These are phyloP conservation scores for Lithophane leautieri DNA, from an alignment of 2,888 invertebrate genomes.

Conservation along the genomic window DNA sequence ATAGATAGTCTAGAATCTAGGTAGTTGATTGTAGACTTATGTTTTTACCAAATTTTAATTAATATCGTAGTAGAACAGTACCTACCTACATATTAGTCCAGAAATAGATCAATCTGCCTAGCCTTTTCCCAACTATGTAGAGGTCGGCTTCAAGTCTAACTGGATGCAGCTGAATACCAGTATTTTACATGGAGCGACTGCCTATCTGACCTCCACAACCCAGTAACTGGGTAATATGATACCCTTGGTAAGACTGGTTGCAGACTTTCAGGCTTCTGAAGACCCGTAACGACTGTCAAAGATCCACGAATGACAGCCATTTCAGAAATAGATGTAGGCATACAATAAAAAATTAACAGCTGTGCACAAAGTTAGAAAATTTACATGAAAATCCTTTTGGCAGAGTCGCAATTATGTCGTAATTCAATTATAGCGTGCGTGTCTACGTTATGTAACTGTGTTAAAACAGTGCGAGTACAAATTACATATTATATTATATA, in stretches of 20 bases:
- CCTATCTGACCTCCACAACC: too few relatives aligned
- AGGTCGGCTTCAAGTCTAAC: too few relatives aligned
- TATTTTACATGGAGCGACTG: too few relatives aligned
- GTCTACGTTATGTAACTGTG: neutral
- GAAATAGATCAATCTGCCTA: too few relatives aligned
- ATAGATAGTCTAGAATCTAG: neutral
- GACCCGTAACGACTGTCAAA: too few relatives aligned
- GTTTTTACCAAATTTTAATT: neutral
- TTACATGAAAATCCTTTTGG: slow-evolving; percentile 14
- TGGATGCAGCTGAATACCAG: too few relatives aligned
- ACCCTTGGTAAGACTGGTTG: too few relatives aligned
- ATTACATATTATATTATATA: slow-evolving; percentile 19
- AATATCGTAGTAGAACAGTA: neutral
- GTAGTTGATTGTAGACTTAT: neutral
- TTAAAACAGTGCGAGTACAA: slow-evolving; percentile 34
- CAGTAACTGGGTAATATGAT: too few relatives aligned
- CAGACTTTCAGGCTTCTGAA: too few relatives aligned
- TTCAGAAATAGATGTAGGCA: neutral
- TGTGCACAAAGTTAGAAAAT: neutral
- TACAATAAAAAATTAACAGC: neutral
- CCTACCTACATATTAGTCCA: neutral
- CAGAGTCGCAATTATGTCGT: slow-evolving; percentile 29
- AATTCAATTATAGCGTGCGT: slow-evolving; percentile 18
- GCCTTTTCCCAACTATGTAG: too few relatives aligned
- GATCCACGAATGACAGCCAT: too few relatives aligned